Percentiles rank a stretch among this genome's conserved stretches.
Evolutionary conservation across 2,113 vertebrate genomes (phyloP).

Genomic region (Australoheros scitulus): DNA sequence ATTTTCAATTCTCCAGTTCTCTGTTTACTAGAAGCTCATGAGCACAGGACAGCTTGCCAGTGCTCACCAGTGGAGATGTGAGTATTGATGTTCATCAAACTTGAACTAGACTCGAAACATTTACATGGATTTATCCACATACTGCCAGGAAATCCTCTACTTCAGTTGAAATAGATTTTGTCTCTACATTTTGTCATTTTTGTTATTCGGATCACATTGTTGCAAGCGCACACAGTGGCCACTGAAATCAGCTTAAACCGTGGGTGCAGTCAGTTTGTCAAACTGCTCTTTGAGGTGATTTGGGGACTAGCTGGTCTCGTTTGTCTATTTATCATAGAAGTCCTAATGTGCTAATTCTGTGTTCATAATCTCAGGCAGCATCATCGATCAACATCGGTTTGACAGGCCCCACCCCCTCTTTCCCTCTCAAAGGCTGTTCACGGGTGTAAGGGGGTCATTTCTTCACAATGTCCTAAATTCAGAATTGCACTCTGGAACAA

Average conservation of each 20-base stretch:
- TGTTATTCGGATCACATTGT: neutral
- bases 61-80: neutral
- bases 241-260: conserved; percentile 60
- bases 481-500: conserved; percentile 89
- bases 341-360: conserved; percentile 84
- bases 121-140: neutral
- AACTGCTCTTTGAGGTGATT: conserved; percentile 59
- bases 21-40: neutral
- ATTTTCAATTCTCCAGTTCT: neutral
- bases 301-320: conserved; percentile 58
- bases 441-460: conserved; percentile 89
- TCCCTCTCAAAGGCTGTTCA: conserved; percentile 76
- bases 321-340: conserved; percentile 86
- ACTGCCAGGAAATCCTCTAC: neutral
- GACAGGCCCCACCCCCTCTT: conserved; percentile 75
- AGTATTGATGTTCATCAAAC: neutral
- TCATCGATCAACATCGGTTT: conserved; percentile 94
- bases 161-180: neutral
- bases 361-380: conserved; percentile 85
- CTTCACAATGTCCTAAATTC: conserved; percentile 90
- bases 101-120: neutral
- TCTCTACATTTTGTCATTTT: neutral
- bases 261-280: conserved; percentile 55
- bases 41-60: neutral
- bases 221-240: conserved; percentile 24